A percentile compares a stretch with the other conserved stretches of the same genome.
phyloP scores from a whole-genome alignment of 2,113 vertebrate species.

The Scopus umbretta region DNA sequence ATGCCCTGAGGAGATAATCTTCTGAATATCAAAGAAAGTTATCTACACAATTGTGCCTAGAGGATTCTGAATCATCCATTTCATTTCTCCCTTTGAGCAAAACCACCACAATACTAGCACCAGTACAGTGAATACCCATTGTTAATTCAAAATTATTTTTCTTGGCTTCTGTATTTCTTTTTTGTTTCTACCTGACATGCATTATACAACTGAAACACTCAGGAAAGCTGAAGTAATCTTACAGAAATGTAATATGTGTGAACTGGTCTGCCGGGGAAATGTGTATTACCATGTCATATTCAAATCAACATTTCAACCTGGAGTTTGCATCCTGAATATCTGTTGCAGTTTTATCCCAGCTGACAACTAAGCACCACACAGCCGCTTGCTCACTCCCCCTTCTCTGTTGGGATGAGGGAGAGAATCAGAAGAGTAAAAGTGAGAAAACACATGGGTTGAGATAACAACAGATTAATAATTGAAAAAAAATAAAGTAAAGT shows the following conservation, averaged over 20 bases:
- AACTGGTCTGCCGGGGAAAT: neutral
- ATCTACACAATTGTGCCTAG: neutral
- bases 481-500: too few relatives aligned
- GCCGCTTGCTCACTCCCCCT: too few relatives aligned
- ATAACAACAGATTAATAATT: too few relatives aligned
- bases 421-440: too few relatives aligned
- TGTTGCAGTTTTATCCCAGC: too few relatives aligned
- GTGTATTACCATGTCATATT: neutral
- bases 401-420: too few relatives aligned
- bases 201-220: neutral
- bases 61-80: neutral
- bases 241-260: neutral
- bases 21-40: neutral
- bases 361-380: too few relatives aligned
- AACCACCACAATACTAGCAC: neutral
- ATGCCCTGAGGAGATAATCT: neutral
- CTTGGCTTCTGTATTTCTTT: neutral
- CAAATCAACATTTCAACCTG: neutral
- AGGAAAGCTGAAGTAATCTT: neutral
- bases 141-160: neutral
- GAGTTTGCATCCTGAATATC: neutral
- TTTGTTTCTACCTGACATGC: neutral
- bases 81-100: neutral
- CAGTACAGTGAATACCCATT: neutral
- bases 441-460: too few relatives aligned